Evolutionary conservation across 2,113 vertebrate genomes (phyloP).

Genomic region (Actenoides lindsayi): DNA sequence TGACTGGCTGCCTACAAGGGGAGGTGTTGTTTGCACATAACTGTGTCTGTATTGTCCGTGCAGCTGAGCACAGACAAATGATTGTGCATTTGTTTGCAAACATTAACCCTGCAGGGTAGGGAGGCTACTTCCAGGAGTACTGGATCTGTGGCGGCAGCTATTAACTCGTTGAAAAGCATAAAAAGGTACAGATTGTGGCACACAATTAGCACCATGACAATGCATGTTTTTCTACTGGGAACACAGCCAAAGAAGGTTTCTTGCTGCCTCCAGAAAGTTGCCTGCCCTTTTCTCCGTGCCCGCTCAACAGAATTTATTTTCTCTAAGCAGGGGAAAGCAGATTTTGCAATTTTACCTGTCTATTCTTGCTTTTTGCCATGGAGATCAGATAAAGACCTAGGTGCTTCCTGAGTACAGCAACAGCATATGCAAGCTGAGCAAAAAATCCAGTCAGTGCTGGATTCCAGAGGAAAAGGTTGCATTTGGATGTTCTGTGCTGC

Average conservation of each 20-base stretch:
- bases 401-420: background rate
- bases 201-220: background rate
- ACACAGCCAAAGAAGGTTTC: background rate
- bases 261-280: background rate
- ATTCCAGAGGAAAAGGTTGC: background rate
- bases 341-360: background rate
- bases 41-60: slow-evolving; percentile 19
- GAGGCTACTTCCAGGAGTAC: background rate
- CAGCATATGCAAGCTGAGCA: background rate
- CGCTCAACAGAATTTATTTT: background rate
- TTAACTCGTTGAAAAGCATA: background rate
- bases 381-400: background rate
- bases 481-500: background rate
- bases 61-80: slow-evolving; percentile 24
- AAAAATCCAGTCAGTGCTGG: background rate
- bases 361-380: background rate
- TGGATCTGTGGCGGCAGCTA: background rate
- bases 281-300: background rate
- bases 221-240: background rate
- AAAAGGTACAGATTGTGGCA: background rate
- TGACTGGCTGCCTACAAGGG: slow-evolving; percentile 33
- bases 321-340: background rate
- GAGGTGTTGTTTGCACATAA: slow-evolving; percentile 29
- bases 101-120: background rate
- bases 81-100: slow-evolving; percentile 14